Evolutionary conservation across 1,140 invertebrate genomes (phyloP).

Genomic region (Cyphomyrmex costatus): DNA sequence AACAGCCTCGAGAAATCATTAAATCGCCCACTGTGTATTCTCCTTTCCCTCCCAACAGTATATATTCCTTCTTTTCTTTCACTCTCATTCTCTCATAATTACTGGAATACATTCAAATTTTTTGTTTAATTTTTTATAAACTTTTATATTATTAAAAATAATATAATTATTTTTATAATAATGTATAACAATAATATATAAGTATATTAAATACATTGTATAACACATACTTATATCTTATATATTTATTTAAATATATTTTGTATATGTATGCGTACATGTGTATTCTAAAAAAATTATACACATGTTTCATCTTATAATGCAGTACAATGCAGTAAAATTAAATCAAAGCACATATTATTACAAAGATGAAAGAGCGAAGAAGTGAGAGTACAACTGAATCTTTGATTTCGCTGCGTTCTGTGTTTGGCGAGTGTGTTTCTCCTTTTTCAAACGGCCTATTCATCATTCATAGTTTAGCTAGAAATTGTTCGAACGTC

Average conservation of each 20-base stretch:
- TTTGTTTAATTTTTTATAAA: not conserved
- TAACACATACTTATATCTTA: too few relatives aligned
- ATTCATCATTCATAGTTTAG: slow-evolving; percentile 51
- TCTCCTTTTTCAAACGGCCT: slow-evolving; percentile 53
- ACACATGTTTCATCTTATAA: not conserved
- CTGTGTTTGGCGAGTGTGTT: slow-evolving; percentile 20
- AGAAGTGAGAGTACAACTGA: slow-evolving; percentile 67
- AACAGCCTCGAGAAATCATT: slow-evolving; percentile 81
- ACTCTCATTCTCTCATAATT: slow-evolving; percentile 21
- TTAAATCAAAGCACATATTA: slow-evolving; percentile 13
- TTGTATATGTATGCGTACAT: not conserved
- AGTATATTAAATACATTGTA: too few relatives aligned
- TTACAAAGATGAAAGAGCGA: slow-evolving; percentile 40
- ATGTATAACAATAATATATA: not conserved
- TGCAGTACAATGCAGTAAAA: slow-evolving; percentile 9
- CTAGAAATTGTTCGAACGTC: slow-evolving; percentile 3
- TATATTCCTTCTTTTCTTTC: slow-evolving; percentile 51
- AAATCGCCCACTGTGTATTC: slow-evolving; percentile 76
- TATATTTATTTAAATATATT: not conserved
- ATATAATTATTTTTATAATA: not conserved
- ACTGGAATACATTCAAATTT: slow-evolving; percentile 1
- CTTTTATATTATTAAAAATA: not conserved
- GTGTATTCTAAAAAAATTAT: not conserved
- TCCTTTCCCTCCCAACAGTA: slow-evolving; percentile 30
- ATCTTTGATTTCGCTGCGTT: slow-evolving; percentile 72